These are phyloP conservation scores for Carassius gibelio DNA, from an alignment of 2,113 vertebrate genomes.

Conservation along the genomic window DNA sequence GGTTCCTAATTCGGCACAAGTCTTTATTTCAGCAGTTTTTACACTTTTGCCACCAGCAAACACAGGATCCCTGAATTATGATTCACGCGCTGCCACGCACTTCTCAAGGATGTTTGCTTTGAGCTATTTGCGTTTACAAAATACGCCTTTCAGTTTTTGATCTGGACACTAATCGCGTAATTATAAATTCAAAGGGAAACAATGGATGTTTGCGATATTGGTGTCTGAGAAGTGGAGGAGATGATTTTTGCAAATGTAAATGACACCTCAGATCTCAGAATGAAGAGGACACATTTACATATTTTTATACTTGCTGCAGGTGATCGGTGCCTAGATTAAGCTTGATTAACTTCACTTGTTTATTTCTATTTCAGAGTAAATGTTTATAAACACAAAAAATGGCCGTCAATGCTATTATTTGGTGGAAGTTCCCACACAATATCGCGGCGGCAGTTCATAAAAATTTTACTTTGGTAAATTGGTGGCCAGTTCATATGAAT, in stretches of 20 bases:
- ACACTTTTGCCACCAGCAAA: slow-evolving; percentile 21
- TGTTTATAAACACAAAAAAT: neutral
- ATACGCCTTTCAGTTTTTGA: slow-evolving; percentile 20
- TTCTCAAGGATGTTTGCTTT: slow-evolving; percentile 46
- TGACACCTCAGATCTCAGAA: slow-evolving; percentile 15
- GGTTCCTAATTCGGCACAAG: slow-evolving; percentile 50
- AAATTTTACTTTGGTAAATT: neutral
- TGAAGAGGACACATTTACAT: slow-evolving; percentile 8
- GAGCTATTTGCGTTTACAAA: slow-evolving; percentile 52
- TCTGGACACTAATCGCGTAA: slow-evolving; percentile 45
- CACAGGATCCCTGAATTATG: slow-evolving; percentile 47
- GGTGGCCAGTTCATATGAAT: neutral
- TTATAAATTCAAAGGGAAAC: slow-evolving; percentile 41
- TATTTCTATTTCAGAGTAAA: slow-evolving; percentile 5
- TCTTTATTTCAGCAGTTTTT: slow-evolving; percentile 46
- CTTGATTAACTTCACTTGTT: slow-evolving; percentile 19
- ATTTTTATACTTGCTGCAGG: neutral
- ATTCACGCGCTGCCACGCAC: slow-evolving; percentile 20
- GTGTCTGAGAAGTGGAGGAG: slow-evolving; percentile 9
- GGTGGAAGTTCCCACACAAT: neutral
- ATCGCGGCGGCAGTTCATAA: neutral
- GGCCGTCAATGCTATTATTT: neutral
- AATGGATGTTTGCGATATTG: slow-evolving; percentile 38
- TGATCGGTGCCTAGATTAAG: slow-evolving; percentile 7
- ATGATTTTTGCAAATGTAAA: slow-evolving; percentile 33